Evolutionary conservation across 2,888 invertebrate genomes (phyloP).

Genomic region (Cremastinae sp.): DNA sequence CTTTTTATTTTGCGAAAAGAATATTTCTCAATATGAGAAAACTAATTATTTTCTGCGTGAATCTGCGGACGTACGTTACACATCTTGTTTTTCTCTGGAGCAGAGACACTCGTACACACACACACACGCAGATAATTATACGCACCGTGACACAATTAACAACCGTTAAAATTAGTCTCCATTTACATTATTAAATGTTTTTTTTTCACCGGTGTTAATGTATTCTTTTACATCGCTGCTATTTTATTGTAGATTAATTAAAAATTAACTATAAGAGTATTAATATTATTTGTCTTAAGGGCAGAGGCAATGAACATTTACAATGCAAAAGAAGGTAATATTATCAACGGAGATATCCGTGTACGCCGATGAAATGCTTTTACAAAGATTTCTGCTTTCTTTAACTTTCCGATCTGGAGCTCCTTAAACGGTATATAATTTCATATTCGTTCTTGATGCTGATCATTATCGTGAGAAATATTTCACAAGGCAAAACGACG

Average conservation of each 20-base stretch:
- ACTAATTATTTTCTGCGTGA: slow-evolving; percentile 60
- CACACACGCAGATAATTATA: slow-evolving; percentile 18
- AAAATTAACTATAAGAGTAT: slow-evolving; percentile 64
- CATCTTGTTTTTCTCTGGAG: slow-evolving; percentile 11
- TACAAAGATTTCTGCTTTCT: slow-evolving; percentile 6
- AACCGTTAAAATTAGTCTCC: slow-evolving; percentile 56
- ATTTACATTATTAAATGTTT: slow-evolving; percentile 48
- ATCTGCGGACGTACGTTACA: slow-evolving; percentile 48
- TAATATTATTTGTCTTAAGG: slow-evolving; percentile 54
- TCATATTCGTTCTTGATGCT: neutral
- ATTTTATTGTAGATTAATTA: slow-evolving; percentile 29
- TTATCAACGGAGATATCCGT: slow-evolving; percentile 46
- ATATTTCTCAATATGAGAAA: slow-evolving; percentile 79
- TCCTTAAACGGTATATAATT: slow-evolving; percentile 11
- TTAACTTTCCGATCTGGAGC: neutral
- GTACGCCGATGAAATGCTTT: slow-evolving; percentile 25
- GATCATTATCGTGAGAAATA: neutral
- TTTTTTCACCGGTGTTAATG: slow-evolving; percentile 50
- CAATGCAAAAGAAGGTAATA: slow-evolving; percentile 57
- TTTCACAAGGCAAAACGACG: slow-evolving; percentile 6
- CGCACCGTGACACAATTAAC: slow-evolving; percentile 47
- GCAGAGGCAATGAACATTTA: slow-evolving; percentile 60
- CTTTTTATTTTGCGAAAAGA: slow-evolving; percentile 42
- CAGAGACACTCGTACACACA: slow-evolving; percentile 31
- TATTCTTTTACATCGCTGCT: slow-evolving; percentile 26